Percentiles rank a stretch among this genome's conserved stretches.
These are phyloP conservation scores for Poecilia latipinna DNA, from an alignment of 2,113 vertebrate genomes.

Conservation along the genomic window DNA sequence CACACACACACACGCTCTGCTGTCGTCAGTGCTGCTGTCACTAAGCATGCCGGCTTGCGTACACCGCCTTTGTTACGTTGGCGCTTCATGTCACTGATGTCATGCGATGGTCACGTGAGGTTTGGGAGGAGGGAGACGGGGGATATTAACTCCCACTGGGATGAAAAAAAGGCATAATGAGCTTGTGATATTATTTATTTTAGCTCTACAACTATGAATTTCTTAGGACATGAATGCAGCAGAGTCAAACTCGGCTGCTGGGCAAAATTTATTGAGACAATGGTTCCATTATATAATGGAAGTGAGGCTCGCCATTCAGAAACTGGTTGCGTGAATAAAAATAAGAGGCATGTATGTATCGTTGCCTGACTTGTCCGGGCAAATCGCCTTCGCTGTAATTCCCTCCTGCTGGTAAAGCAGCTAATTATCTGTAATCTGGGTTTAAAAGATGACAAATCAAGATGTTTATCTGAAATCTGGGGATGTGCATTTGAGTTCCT, in stretches of 20 bases:
- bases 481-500: background rate
- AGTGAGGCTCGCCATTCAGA: slow-evolving; percentile 57
- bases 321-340: too few relatives aligned
- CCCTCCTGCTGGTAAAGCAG: background rate
- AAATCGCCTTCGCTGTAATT: background rate
- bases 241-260: slow-evolving; percentile 7
- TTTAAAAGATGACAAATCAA: background rate
- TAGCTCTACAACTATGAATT: too few relatives aligned
- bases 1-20: slow-evolving; percentile 17
- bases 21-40: slow-evolving; percentile 76
- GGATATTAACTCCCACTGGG: slow-evolving; percentile 15
- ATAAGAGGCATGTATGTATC: too few relatives aligned
- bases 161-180: background rate
- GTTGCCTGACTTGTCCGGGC: background rate
- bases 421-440: background rate
- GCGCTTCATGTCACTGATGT: slow-evolving; percentile 40
- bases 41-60: slow-evolving; percentile 73
- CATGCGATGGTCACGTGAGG: slow-evolving; percentile 34
- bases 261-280: slow-evolving; percentile 57
- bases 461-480: background rate
- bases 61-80: slow-evolving; percentile 53
- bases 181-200: slow-evolving; percentile 1
- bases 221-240: background rate
- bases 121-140: background rate
- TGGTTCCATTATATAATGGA: slow-evolving; percentile 51